Base-by-base conservation (phyloP, 2,797 vertebrate species). In the Thalassophryne amazonica region DNA sequence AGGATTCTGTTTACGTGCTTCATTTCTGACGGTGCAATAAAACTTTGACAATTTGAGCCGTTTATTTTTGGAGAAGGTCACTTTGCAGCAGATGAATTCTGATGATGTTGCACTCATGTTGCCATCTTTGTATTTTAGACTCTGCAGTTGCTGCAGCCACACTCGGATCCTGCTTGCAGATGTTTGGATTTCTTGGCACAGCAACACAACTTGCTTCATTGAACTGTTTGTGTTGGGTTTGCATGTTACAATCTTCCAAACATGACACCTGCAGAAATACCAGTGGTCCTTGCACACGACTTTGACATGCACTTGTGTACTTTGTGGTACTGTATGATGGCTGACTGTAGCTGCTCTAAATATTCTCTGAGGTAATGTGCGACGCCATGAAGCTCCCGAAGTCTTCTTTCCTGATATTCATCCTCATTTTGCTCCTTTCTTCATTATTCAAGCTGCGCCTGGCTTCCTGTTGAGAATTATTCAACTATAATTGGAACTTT, bases 301-400 rank as follows among this genome's bases (percentile, higher is more conserved):
- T 60, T 14, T 80, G 73, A 57, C 60, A 13, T 34, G 48, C 42
- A 59, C 43, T 47, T 75, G 65, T 57, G 46, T 63, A 50, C 45
- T 53, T 39, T 60, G 50, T 59, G 59, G 69, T 58, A 17, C 56
- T 71, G 57, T 60, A 68, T 87, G 82, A 83, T 82, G 72, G 73
- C 65, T 46, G 55, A 24, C 63, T 60, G 50, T 69, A 63, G 64
- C 77, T 67, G 49, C 67, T 66, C 51, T 69, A 85, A 85, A 84
- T 83, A 80, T 82, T 66, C 60, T 78, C 80, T 74, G 78, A 81
- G 55, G 75, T 72, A 74, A 77, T 71, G 71, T 78, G 70, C 46
- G 64, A 66, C 80, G 68, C 55, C 75, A 78, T 67, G 68, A 81
- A 61, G 64, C 74, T 80, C 25, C 42, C 12, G 76, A 78, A 85